Base-by-base conservation (phyloP, 2,888 invertebrate genomes). In the Drosophila acutilabella region DNA sequence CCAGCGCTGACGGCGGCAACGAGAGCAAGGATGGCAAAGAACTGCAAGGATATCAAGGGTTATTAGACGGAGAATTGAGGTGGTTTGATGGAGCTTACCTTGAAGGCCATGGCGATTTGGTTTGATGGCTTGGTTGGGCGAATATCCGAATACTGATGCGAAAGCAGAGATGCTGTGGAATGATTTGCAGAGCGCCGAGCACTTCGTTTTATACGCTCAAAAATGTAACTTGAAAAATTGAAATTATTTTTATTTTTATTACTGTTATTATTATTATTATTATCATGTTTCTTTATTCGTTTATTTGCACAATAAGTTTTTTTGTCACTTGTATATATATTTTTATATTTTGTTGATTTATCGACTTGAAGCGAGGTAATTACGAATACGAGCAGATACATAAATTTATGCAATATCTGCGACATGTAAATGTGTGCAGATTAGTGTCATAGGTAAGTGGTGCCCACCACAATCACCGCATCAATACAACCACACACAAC, bases 1-100 rank as follows among this genome's bases (percentile, higher is more conserved):
- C 89, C 91, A 45, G 91, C 91, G 69, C 77, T 89, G 67, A 69
- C 90, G 26, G 81, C 74, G 56, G 86, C 86, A 50, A 90, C 54
- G 52, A 90, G 74, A 18, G 91, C 88, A 51, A 92, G 72, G 51
- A 90, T 53, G 45, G 83, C 78, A 47, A 88, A 56, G 68, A 78
- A 88, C 91, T 91, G 68, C 1, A 56, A 44, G n/a, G 14, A 67
- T 50, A 47, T 16, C 26, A 3, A 18, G 4, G n/a, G 0, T 0
- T 1, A 40, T 18, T 14, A n/a, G 36, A 2, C 20, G 20, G 4
- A 20, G 4, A 20, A 20, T 4, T 20, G 20, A 53, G 50, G 26
- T 10, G 11, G 0, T 14, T 16, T 6, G 14, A n/a, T 26, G 5
- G 10, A 26, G 47, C 57, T 77, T 61, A 89, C 89, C 80, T 89